Percentiles rank a stretch among this genome's conserved stretches.
These are phyloP conservation scores for Eudemis profundana DNA, from an alignment of 2,888 invertebrate species.

Conservation along the genomic window DNA sequence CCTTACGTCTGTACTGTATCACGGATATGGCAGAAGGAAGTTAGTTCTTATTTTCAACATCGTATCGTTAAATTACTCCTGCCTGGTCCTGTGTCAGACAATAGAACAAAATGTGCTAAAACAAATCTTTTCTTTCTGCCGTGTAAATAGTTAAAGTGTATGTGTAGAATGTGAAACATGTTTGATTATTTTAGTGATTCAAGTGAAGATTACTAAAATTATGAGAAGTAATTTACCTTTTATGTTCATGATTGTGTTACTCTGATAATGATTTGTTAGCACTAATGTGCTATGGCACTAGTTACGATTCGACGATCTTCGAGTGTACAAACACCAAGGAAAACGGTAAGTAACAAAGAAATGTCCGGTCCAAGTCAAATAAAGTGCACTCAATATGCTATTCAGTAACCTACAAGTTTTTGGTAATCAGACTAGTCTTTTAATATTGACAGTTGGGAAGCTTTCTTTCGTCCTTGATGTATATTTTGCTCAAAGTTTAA, in stretches of 20 bases:
- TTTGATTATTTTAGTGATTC: slow-evolving; percentile 64
- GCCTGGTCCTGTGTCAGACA: slow-evolving; percentile 32
- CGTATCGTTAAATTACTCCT: slow-evolving; percentile 39
- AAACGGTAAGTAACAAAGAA: slow-evolving; percentile 74
- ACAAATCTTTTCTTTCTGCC: slow-evolving; percentile 10
- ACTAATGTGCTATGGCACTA: slow-evolving; percentile 83
- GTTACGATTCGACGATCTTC: slow-evolving; percentile 83
- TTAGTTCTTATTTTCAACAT: slow-evolving; percentile 44
- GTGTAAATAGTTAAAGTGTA: slow-evolving; percentile 37
- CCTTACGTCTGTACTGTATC: slow-evolving; percentile 29
- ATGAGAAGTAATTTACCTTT: slow-evolving; percentile 73
- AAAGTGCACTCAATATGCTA: slow-evolving; percentile 27
- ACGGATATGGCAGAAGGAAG: slow-evolving; percentile 44
- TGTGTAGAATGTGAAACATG: slow-evolving; percentile 40
- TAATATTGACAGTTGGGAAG: slow-evolving; percentile 48
- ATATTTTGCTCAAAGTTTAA: slow-evolving; percentile 9
- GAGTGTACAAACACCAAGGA: slow-evolving; percentile 82
- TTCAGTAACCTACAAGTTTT: slow-evolving; percentile 35
- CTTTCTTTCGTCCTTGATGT: slow-evolving; percentile 48
- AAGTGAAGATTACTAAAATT: slow-evolving; percentile 66
- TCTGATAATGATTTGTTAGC: slow-evolving; percentile 76
- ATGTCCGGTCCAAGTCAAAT: slow-evolving; percentile 42
- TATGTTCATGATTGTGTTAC: slow-evolving; percentile 80
- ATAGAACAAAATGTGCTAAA: slow-evolving; percentile 36
- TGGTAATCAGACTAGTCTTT: slow-evolving; percentile 17